phyloP scores from a whole-genome alignment of 2,797 vertebrate species.

The Distichodus sexfasciatus region DNA sequence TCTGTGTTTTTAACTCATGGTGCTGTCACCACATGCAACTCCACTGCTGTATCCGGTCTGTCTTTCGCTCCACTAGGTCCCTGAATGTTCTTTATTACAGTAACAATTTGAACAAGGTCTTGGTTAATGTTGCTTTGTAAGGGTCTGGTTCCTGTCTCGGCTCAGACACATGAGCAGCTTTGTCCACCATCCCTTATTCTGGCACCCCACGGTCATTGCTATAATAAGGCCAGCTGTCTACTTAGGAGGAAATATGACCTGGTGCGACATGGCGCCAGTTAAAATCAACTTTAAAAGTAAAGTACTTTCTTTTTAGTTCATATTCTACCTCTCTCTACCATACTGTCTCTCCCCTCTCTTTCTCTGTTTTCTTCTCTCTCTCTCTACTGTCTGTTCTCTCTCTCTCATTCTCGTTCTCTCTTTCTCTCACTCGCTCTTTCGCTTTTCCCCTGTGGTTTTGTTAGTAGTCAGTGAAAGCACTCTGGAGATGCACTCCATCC shows the following conservation, averaged over 20 bases:
- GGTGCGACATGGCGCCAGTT: conserved; percentile 14
- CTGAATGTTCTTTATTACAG: conserved; percentile 32
- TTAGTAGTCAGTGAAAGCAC: background rate
- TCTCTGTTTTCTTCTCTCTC: background rate
- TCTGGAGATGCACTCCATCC: background rate
- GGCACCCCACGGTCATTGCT: conserved; percentile 48
- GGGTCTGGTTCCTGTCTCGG: conserved; percentile 40
- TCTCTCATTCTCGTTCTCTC: background rate
- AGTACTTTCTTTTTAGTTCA: background rate
- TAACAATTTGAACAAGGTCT: conserved; percentile 55
- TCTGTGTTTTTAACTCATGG: conserved; percentile 9
- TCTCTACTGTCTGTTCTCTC: conserved; percentile 1
- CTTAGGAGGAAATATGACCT: conserved; percentile 41
- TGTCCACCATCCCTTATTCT: conserved; percentile 45
- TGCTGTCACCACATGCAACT: background rate
- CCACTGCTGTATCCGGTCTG: background rate
- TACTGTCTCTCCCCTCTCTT: no score
- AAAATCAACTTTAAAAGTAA: conserved; percentile 39
- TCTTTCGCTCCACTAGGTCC: background rate
- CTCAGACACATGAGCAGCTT: conserved; percentile 33
- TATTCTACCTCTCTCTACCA: no score
- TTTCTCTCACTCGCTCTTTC: background rate
- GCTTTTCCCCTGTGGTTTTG: background rate
- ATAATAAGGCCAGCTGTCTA: conserved; percentile 37
- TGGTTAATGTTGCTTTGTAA: conserved; percentile 53